Percentiles rank a stretch among this genome's conserved stretches.
These are phyloP conservation scores for Ectropis crepuscularia DNA, from an alignment of 2,888 invertebrate genomes.

Conservation along the genomic window DNA sequence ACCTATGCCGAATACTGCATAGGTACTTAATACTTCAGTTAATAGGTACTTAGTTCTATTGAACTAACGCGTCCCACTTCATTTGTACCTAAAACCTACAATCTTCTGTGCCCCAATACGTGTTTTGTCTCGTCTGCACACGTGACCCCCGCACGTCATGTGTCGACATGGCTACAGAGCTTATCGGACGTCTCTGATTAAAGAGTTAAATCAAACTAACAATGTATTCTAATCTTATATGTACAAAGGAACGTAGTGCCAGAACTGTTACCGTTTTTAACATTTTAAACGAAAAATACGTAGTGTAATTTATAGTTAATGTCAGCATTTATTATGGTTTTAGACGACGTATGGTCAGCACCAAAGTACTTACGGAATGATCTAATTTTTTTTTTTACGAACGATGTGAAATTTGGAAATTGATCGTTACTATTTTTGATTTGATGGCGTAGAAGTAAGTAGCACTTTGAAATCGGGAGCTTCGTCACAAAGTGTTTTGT, in stretches of 20 bases:
- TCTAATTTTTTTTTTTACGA: slow-evolving; percentile 17
- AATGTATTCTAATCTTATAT: slow-evolving; percentile 31
- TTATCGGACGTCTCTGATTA: not conserved
- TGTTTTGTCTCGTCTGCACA: no score
- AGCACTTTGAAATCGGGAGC: slow-evolving; percentile 23
- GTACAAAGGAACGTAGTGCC: slow-evolving; percentile 60
- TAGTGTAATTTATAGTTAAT: slow-evolving; percentile 50
- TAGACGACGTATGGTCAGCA: slow-evolving; percentile 58
- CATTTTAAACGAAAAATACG: slow-evolving; percentile 44
- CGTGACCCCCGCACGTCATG: not conserved
- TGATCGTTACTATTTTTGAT: slow-evolving; percentile 10
- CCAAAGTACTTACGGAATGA: slow-evolving; percentile 68
- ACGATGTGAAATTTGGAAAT: slow-evolving; percentile 16
- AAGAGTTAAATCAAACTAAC: not conserved
- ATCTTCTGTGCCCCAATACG: no score
- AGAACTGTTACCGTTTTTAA: slow-evolving; percentile 51
- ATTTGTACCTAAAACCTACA: no score
- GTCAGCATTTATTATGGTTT: slow-evolving; percentile 71
- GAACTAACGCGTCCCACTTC: no score
- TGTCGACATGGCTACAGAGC: not conserved
- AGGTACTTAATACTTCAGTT: no score
- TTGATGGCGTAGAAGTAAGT: slow-evolving; percentile 13
- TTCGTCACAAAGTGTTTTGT: slow-evolving; percentile 34
- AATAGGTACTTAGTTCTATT: no score
- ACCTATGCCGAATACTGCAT: no score